These are phyloP conservation scores for Kradibia gibbosae DNA, from an alignment of 1,140 invertebrate species.

Conservation along the genomic window DNA sequence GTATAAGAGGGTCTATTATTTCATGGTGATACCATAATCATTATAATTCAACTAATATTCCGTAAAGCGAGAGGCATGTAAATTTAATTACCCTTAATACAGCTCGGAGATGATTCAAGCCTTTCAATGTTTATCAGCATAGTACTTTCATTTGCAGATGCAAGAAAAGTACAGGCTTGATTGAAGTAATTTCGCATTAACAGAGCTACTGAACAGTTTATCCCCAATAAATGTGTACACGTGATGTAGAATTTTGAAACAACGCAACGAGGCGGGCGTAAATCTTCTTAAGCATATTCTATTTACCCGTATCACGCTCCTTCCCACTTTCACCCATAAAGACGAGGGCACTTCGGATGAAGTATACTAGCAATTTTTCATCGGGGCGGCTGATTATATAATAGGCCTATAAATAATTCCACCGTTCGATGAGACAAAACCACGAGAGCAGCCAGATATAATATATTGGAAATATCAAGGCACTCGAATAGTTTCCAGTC, in stretches of 20 bases:
- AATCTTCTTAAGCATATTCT: not conserved
- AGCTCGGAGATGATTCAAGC: not conserved
- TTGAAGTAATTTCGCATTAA: not conserved
- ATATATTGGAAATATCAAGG: no score
- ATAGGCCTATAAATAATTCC: no score
- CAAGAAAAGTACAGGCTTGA: not conserved
- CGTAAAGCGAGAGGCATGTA: not conserved
- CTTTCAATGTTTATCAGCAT: not conserved
- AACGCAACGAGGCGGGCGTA: not conserved
- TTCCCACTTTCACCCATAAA: no score
- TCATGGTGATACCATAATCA: not conserved
- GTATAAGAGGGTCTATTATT: not conserved
- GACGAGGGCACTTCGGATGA: not conserved
- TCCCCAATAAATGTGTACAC: not conserved
- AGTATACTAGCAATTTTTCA: not conserved
- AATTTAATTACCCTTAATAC: not conserved
- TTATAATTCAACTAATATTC: not conserved
- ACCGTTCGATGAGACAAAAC: no score
- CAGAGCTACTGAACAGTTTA: not conserved
- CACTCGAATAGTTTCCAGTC: no score
- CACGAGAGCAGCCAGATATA: no score
- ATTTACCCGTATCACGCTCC: not conserved
- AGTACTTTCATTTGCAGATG: conserved; percentile 15
- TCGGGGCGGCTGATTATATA: no score
- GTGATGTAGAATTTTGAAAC: conserved; percentile 20